These are phyloP conservation scores for Molossus alvarezi DNA, from an alignment of 2,797 vertebrate genomes.

Conservation along the genomic window DNA sequence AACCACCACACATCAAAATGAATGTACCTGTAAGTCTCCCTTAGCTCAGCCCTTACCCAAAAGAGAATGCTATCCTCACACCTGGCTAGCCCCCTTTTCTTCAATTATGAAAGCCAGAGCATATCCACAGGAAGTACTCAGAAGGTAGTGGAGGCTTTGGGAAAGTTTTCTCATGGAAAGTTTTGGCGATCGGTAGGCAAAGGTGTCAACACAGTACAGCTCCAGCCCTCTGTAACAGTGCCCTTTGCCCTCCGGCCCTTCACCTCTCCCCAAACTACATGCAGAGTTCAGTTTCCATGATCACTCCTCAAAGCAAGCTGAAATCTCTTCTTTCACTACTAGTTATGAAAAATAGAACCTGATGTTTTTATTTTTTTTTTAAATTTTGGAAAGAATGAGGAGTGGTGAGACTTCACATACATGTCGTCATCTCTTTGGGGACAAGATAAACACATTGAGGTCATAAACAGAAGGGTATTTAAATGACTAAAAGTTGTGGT, in stretches of 20 bases:
- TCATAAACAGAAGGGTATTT: not conserved
- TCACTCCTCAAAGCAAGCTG: not conserved
- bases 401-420: not conserved
- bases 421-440: not conserved
- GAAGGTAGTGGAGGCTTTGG: not conserved
- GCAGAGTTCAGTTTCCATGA: not conserved
- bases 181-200: not conserved
- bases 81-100: not conserved
- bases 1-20: not conserved
- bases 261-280: fast-evolving
- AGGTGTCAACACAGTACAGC: not conserved
- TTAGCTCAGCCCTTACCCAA: not conserved
- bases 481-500: not conserved
- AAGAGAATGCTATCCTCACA: not conserved
- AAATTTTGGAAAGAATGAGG: not conserved
- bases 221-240: not conserved
- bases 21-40: not conserved
- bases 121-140: not conserved
- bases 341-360: not conserved
- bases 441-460: not conserved
- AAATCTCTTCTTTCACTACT: not conserved
- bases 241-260: not conserved
- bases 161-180: not conserved
- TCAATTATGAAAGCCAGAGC: not conserved
- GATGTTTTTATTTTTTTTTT: not conserved